Evolutionary conservation across 1,140 invertebrate species (phyloP), one percentile per base, ranked within the genome.

Genomic region (Micrasema minimum): DNA sequence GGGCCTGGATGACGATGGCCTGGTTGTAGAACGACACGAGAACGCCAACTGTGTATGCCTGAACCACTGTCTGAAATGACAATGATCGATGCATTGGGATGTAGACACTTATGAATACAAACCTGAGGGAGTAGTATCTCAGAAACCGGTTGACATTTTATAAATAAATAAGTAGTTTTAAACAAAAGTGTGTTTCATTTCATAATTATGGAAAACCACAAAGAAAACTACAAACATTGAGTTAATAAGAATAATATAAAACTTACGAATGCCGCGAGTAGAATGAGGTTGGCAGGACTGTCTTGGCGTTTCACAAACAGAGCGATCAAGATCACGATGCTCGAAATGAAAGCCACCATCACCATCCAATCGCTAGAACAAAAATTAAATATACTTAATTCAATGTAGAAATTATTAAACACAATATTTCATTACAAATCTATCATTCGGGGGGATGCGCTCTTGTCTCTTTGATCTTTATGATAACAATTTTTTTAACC

Each of bases 21-120:
- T 89, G 86, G 67, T 92, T 88, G 80, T 88, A 94, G 79, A 90
- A 90, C 5, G 92, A 91, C 2, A 93, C 90, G 22, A 93, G 80
- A 16, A 92, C 89, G 51, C 91, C 92, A 66, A 94, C 81, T 10
- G 89, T 89, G 77, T 90, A 91, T 0, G 92, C 88, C 82, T 92
- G 87, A 23, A 91, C 85, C 26, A 90, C 77, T 20, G 92, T 94
- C 91, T 93, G 81, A 66, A 87, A 88, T 78, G 3, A 41, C 38
- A 41, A 41, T 1, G 1, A 41, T n/a, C 10, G n/a, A n/a, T n/a
- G n/a, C n/a, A n/a, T n/a, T n/a, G n/a, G n/a, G n/a, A n/a, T n/a
- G n/a, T n/a, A n/a, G 5, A 9, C 38, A 41, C 1, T 41, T 11
- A n/a, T 41, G 5, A 41, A n/a, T n/a, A 41, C 38, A 1, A 1